Base-by-base conservation (phyloP, 2,797 vertebrate genomes). In the Chromis chromis region DNA sequence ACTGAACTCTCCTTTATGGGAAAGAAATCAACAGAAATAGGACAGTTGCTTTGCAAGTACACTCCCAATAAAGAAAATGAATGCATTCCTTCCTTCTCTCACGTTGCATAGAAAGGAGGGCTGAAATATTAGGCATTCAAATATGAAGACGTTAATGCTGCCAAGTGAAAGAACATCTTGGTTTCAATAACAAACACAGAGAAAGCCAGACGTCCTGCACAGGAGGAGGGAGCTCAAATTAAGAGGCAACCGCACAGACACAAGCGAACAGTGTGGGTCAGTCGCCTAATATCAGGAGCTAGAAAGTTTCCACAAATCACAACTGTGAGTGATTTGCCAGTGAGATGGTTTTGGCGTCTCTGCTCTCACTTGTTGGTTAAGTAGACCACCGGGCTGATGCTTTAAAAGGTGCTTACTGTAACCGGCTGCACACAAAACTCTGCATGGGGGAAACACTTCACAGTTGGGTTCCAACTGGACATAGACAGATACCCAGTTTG, bases 101-200 rank as follows among this genome's bases (percentile, higher is more conserved):
- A 3, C 40, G 53, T 82, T 86, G 83, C 60, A 70, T 10, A 44
- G 10, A 60, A 49, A 16, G 28, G 42, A 65, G 62, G 33, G 22
- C 59, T 44, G 59, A 82, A 79, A 67, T 83, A 80, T 79, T 68
- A 73, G 27, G 1, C 39, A 65, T 79, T 76, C 71, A 36, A 81
- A 80, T 42, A 42, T 49, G 25, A 72, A 36, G 12, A 55, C 54
- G 16, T 54, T 13, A 21, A 65, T 33, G 27, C 60, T 73, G 80
- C 67, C 79, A 84, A 82, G 54, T 44, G n/a, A 74, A 62, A 76
- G 62, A 86, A 68, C 16, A 72, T 70, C 46, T 79, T 40, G 56
- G 65, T 76, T 83, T 70, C 42, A 61, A 57, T 42, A 36, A 72
- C 50, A 77, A 76, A 79, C 66, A 55, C 21, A 74, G 22, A 9